phyloP scores from a whole-genome alignment of 2,113 vertebrate genomes.

The Tricholaema leucomelas region DNA sequence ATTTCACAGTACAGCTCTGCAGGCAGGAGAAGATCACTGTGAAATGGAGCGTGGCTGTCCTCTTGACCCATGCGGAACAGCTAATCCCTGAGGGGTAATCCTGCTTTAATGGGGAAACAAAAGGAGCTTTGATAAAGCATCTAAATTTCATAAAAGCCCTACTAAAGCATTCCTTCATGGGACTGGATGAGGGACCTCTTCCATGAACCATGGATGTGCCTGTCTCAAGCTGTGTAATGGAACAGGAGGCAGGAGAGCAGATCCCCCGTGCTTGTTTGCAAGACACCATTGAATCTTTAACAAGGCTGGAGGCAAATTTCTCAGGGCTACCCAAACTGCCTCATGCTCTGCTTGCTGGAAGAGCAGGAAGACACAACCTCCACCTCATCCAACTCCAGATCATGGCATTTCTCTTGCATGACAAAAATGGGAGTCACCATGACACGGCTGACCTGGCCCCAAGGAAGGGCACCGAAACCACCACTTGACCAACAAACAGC shows the following conservation, averaged over 20 bases:
- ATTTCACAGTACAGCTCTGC: background rate
- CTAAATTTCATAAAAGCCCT: background rate
- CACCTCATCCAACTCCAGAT: background rate
- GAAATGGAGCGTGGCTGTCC: background rate
- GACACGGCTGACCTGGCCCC: background rate
- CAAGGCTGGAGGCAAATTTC: background rate
- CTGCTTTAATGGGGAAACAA: conserved; percentile 35
- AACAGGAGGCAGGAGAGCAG: background rate
- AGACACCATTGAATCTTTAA: background rate
- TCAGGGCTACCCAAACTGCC: background rate
- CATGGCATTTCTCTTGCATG: background rate
- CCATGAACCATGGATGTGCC: background rate
- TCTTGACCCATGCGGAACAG: conserved; percentile 8
- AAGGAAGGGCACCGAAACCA: background rate
- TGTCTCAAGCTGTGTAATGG: background rate
- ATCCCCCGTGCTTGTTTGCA: background rate
- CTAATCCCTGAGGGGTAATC: conserved; percentile 31
- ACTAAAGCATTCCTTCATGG: background rate
- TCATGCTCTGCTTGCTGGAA: background rate
- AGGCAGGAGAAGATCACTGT: background rate
- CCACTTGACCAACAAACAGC: background rate
- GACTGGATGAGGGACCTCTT: background rate
- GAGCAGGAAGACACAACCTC: background rate
- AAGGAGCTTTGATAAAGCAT: conserved; percentile 4
- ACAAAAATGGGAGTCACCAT: background rate